Evolutionary conservation across 2,888 invertebrate genomes (phyloP).

Genomic region (Liposcelis brunnea): DNA sequence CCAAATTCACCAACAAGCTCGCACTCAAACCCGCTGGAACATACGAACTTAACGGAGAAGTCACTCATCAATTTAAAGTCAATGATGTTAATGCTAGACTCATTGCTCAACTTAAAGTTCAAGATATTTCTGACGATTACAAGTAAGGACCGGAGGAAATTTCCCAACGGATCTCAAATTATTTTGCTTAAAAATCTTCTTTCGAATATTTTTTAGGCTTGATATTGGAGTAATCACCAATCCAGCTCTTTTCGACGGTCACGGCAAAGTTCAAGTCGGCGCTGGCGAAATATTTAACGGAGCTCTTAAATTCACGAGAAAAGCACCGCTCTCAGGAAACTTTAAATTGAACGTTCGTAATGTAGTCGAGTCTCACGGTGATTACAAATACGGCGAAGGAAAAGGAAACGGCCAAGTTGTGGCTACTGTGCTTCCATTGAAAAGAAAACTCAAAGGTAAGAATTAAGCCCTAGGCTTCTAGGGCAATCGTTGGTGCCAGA

Average conservation of each 20-base stretch:
- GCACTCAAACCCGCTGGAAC: slow-evolving; percentile 41
- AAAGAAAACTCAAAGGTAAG: slow-evolving; percentile 26
- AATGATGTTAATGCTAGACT: slow-evolving; percentile 33
- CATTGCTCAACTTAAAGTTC: slow-evolving; percentile 1
- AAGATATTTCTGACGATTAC: slow-evolving; percentile 14
- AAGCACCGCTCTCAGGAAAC: slow-evolving; percentile 29
- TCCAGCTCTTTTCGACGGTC: slow-evolving; percentile 17
- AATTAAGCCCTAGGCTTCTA: no score
- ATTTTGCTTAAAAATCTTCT: no score
- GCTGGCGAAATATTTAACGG: slow-evolving; percentile 34
- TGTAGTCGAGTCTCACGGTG: slow-evolving; percentile 40
- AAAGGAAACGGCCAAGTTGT: slow-evolving; percentile 42
- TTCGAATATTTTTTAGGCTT: slow-evolving; percentile 11
- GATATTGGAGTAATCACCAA: slow-evolving; percentile 13
- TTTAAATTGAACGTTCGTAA: slow-evolving; percentile 43
- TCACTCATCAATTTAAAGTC: slow-evolving; percentile 35
- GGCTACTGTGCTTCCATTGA: slow-evolving; percentile 35
- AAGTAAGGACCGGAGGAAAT: slow-evolving; percentile 30
- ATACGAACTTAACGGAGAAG: slow-evolving; percentile 40
- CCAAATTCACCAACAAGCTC: slow-evolving; percentile 41
- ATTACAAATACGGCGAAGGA: slow-evolving; percentile 43
- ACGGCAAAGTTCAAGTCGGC: slow-evolving; percentile 35
- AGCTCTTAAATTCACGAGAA: slow-evolving; percentile 21
- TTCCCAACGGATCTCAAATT: neutral
- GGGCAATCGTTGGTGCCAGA: no score